Evolutionary conservation across 2,888 invertebrate species (phyloP).

Genomic region (Polymixis flavicincta): DNA sequence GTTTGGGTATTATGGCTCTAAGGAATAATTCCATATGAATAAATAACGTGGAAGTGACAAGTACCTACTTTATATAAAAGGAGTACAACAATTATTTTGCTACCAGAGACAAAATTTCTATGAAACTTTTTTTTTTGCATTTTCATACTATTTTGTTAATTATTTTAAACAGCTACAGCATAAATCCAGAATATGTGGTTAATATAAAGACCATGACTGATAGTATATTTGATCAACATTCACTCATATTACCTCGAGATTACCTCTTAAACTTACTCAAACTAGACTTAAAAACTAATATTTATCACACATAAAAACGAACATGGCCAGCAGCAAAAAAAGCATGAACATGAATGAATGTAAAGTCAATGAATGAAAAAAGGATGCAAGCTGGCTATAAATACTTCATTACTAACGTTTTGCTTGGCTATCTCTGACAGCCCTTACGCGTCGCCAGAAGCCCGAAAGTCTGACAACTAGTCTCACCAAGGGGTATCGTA

Average conservation of each 20-base stretch:
- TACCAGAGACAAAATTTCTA: not conserved
- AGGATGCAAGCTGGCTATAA: not conserved
- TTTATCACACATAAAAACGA: not conserved
- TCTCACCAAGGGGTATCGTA: no score
- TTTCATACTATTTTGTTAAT: not conserved
- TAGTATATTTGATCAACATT: not conserved
- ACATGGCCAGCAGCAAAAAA: not conserved
- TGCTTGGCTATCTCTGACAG: no score
- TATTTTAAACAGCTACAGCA: not conserved
- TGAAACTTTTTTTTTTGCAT: not conserved
- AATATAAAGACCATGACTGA: not conserved
- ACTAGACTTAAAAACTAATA: constrained; percentile 1
- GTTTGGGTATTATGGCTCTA: not conserved
- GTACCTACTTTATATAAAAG: not conserved
- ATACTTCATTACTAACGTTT: not conserved
- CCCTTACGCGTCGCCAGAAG: no score
- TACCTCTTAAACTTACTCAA: not conserved
- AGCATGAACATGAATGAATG: not conserved
- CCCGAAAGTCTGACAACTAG: no score
- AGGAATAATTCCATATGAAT: not conserved
- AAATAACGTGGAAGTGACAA: not conserved
- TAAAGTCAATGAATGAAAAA: not conserved
- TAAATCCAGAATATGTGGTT: not conserved
- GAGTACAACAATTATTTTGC: not conserved
- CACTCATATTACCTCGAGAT: not conserved